phyloP scores from a whole-genome alignment of 2,113 vertebrate species.

The Thalassarche chlororhynchos region DNA sequence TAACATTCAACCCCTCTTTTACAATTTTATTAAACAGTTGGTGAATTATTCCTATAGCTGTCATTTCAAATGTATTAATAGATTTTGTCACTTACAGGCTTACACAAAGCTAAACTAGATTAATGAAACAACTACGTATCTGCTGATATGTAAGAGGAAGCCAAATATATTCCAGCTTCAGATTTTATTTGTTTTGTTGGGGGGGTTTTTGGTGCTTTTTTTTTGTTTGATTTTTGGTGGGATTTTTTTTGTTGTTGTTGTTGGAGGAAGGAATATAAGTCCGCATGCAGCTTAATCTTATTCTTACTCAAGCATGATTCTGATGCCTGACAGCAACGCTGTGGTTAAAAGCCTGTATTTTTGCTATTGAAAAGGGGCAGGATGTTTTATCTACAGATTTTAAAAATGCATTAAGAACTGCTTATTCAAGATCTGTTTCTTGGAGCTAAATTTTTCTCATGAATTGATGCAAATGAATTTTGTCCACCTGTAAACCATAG shows the following conservation, averaged over 20 bases:
- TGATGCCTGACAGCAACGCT: neutral
- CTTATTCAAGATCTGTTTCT: neutral
- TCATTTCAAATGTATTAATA: slow-evolving; percentile 43
- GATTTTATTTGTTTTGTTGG: neutral
- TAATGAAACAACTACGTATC: slow-evolving; percentile 34
- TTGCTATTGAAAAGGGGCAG: neutral
- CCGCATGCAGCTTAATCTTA: slow-evolving; percentile 10
- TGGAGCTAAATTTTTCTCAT: neutral
- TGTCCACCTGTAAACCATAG: neutral
- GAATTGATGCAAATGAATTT: neutral
- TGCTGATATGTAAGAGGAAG: slow-evolving; percentile 10
- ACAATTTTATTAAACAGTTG: neutral
- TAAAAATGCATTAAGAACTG: neutral
- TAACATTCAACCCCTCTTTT: neutral
- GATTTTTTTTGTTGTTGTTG: neutral
- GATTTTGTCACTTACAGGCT: slow-evolving; percentile 39
- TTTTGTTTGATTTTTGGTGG: neutral
- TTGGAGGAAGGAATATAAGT: neutral
- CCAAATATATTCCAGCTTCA: neutral
- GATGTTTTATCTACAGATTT: neutral
- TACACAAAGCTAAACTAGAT: slow-evolving; percentile 29
- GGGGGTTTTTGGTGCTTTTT: accelerated
- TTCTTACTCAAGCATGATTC: neutral
- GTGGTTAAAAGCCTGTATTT: neutral
- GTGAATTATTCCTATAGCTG: neutral